phyloP scores from a whole-genome alignment of 2,113 vertebrate genomes.

The Pygoscelis antarcticus region DNA sequence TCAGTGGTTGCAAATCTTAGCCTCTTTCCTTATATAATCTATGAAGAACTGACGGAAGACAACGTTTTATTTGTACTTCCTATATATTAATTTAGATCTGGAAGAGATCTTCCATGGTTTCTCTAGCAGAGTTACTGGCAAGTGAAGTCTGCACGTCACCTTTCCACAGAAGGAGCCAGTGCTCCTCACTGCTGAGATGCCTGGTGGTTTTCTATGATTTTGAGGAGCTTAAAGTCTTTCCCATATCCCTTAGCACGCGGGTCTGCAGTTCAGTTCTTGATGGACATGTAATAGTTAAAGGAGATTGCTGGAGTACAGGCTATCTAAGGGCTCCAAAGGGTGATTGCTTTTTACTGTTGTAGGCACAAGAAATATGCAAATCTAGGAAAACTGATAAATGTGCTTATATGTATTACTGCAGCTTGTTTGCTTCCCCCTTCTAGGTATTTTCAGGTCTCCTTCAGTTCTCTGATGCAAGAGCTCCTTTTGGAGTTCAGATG shows the following conservation, averaged over 20 bases:
- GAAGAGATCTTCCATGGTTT: background rate
- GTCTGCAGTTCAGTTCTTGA: background rate
- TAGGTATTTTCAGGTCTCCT: background rate
- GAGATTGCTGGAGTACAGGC: background rate
- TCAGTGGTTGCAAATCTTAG: background rate
- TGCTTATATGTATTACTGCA: background rate
- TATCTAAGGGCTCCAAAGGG: background rate
- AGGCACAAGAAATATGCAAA: background rate
- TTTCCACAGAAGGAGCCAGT: background rate
- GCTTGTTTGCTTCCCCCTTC: background rate
- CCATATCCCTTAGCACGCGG: background rate
- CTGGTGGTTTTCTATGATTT: background rate
- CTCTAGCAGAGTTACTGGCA: background rate
- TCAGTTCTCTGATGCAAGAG: background rate
- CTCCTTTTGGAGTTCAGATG: slow-evolving; percentile 3
- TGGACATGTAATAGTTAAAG: background rate
- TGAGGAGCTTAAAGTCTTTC: background rate
- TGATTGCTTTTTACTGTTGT: background rate
- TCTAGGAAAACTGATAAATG: background rate
- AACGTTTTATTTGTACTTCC: background rate
- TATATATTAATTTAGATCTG: background rate
- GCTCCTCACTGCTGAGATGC: background rate
- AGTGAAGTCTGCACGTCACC: background rate
- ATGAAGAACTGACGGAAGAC: background rate
- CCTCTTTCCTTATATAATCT: background rate